Evolutionary conservation across 2,797 vertebrate species (phyloP), one percentile per base, ranked within the genome.

Genomic region (Takifugu rubripes): DNA sequence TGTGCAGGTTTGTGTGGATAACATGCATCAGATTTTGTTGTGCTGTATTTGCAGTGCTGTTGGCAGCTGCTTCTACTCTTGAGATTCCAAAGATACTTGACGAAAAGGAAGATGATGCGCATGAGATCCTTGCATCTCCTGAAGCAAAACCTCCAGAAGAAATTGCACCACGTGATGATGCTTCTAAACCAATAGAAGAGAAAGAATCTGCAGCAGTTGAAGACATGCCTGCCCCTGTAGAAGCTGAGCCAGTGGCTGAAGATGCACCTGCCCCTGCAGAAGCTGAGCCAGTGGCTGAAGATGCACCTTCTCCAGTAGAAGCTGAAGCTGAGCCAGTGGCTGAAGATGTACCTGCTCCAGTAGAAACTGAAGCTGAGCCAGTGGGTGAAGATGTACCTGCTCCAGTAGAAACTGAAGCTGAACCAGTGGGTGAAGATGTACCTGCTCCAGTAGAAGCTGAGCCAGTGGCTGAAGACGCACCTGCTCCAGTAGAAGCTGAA

Each of bases 31-130:
- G 64, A 89, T 75, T 14, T 75, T 76, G 84, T 72, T 84, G 65
- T 82, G 77, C 81, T 90, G 73, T 92, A 74, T 92, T 92, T 92
- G 53, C 90, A 92, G 91, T 79, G 67, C 33, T 60, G 52, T 64
- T 86, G 68, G 73, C 82, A 56, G 82, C 79, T 61, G 81, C 83
- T 45, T 84, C 87, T 56, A 17, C 74, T 42, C 2, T 70, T 33
- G 81, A 75, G 27, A 50, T 59, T 57, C 61, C 12, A 59, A 71
- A 54, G 61, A 68, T 44, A 10, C 11, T 31, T 43, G 72, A 75
- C 9, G 57, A 53, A n/a, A 25, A 49, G 6, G 70, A 76, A 62
- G 68, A 66, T 2, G 49, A 61, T 49, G 67, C 59, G n/a, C 59
- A 71, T 3, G 2, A 16, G n/a, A 16, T 25, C 2, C 29, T 47